These are phyloP conservation scores for Sakesphorus luctuosus DNA, from an alignment of 2,113 vertebrate species.

Conservation along the genomic window DNA sequence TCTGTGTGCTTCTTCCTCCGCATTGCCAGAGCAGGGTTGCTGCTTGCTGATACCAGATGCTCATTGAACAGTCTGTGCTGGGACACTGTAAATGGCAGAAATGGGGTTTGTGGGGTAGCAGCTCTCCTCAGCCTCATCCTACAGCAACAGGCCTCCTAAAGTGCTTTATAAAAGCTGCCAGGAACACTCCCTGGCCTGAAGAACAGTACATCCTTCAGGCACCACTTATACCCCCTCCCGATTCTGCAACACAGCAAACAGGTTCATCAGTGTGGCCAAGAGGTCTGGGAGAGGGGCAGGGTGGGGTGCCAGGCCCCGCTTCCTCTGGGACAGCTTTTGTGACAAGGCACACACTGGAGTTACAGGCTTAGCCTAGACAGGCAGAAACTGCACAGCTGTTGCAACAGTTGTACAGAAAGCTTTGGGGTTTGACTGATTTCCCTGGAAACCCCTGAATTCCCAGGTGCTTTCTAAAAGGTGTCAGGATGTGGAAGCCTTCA, in stretches of 20 bases:
- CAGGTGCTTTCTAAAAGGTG: neutral
- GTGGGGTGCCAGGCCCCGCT: neutral
- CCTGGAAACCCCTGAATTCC: neutral
- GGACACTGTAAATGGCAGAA: constrained; percentile 77
- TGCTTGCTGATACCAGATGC: constrained; percentile 93
- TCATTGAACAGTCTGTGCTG: constrained; percentile 97
- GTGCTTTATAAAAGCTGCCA: neutral
- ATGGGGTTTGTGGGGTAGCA: neutral
- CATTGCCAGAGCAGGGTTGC: constrained; percentile 92
- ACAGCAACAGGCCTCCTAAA: neutral
- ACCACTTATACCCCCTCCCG: neutral
- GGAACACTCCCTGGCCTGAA: neutral
- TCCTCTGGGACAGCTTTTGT: neutral
- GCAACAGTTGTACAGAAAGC: neutral
- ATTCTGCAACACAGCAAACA: neutral
- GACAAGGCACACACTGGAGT: neutral
- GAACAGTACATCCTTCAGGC: neutral
- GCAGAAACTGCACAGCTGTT: neutral
- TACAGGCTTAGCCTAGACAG: neutral
- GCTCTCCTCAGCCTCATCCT: neutral
- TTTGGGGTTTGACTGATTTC: neutral
- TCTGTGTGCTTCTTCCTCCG: constrained; percentile 96
- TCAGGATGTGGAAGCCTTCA: neutral
- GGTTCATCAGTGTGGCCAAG: neutral
- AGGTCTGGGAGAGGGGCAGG: neutral